A percentile compares a stretch with the other conserved stretches of the same genome.
Evolutionary conservation across 1,140 invertebrate genomes (phyloP).

Genomic region (Octopus sinensis): DNA sequence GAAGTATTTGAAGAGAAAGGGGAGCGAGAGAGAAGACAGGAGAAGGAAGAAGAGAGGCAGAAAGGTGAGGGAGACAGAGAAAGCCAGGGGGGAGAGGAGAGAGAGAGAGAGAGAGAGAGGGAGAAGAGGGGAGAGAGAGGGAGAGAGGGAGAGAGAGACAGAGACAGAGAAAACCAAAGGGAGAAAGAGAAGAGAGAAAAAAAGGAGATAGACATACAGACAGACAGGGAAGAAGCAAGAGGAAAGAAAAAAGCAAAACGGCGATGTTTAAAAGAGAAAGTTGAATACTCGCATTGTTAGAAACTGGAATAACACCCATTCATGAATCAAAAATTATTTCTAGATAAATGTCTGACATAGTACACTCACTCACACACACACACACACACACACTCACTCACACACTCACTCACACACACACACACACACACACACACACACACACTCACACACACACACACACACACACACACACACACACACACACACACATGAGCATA

Average conservation of each 20-base stretch:
- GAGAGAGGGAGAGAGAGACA: not conserved
- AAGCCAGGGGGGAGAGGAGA: not conserved
- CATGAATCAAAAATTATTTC: no score
- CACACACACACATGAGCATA: no score
- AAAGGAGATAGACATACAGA: not conserved
- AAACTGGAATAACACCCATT: no score
- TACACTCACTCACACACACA: no score
- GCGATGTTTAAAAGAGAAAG: no score
- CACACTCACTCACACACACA: no score
- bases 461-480: no score
- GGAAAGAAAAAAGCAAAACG: not conserved
- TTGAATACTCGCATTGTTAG: no score
- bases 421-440: no score
- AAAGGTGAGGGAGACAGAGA: not conserved
- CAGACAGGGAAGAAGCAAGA: slow-evolving; percentile 4
- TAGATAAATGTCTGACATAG: no score
- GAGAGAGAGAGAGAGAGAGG: not conserved
- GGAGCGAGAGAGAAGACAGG: not conserved
- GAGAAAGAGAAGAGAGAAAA: not conserved
- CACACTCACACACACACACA: no score
- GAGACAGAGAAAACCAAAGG: not conserved
- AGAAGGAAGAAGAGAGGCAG: not conserved
- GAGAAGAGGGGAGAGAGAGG: not conserved
- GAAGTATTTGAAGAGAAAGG: not conserved
- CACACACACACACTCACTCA: no score